Evolutionary conservation across 2,888 invertebrate genomes (phyloP).

Genomic region (Leptodirus hochenwartii): DNA sequence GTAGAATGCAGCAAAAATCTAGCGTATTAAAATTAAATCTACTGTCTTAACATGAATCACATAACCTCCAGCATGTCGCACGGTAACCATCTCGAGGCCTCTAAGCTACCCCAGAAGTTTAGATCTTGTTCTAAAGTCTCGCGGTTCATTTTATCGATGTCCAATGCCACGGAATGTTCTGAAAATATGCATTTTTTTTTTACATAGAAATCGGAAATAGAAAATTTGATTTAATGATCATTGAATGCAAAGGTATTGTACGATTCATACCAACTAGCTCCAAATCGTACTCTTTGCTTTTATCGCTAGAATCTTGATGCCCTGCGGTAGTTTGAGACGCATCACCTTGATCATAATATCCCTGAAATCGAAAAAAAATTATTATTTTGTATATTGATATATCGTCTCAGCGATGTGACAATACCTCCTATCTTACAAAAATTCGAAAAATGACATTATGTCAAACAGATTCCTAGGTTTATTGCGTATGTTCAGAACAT

Average conservation of each 20-base stretch:
- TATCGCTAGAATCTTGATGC: slow-evolving; percentile 16
- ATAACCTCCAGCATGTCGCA: slow-evolving; percentile 55
- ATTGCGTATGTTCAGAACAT: too few relatives aligned
- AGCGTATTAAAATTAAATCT: too few relatives aligned
- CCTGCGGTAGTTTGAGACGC: slow-evolving; percentile 21
- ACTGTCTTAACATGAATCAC: too few relatives aligned
- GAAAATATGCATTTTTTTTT: slow-evolving; percentile 19
- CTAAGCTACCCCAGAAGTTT: slow-evolving; percentile 63
- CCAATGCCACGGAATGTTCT: slow-evolving; percentile 59
- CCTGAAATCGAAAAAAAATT: slow-evolving; percentile 21
- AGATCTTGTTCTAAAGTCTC: slow-evolving; percentile 59
- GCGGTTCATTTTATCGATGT: slow-evolving; percentile 58
- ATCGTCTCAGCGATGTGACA: too few relatives aligned
- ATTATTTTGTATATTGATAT: slow-evolving; percentile 5
- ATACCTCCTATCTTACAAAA: too few relatives aligned
- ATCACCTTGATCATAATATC: slow-evolving; percentile 27
- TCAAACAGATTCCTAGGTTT: too few relatives aligned
- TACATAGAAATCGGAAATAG: slow-evolving; percentile 3
- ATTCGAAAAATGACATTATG: too few relatives aligned
- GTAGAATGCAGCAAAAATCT: too few relatives aligned
- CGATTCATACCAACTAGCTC: slow-evolving; percentile 46
- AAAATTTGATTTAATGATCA: slow-evolving; percentile 3
- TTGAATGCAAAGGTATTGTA: neutral
- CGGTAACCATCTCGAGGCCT: slow-evolving; percentile 70
- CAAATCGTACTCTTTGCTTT: slow-evolving; percentile 40